Conservation (phyloP, 2,113 vertebrate genomes). For the Nothoprocta pentlandii region DNA sequence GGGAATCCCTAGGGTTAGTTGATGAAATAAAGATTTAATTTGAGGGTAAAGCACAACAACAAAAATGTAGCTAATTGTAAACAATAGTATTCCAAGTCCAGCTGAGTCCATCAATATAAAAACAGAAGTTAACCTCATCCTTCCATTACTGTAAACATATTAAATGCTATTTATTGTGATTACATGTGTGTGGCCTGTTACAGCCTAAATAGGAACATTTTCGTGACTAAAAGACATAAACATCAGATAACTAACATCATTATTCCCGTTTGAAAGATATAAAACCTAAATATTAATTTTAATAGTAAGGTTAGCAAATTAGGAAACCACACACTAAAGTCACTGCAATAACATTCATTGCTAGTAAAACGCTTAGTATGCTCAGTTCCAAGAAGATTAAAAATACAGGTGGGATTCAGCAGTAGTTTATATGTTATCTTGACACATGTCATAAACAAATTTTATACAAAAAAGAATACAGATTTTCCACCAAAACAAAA, state of each 20-base stretch:
- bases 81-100: slow-evolving; percentile 83
- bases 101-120: slow-evolving; percentile 86
- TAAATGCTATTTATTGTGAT: slow-evolving; percentile 91
- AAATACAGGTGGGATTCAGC: slow-evolving; percentile 78
- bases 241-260: slow-evolving; percentile 80
- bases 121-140: slow-evolving; percentile 85
- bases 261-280: slow-evolving; percentile 77
- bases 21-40: slow-evolving; percentile 86
- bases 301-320: slow-evolving; percentile 80
- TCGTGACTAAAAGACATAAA: slow-evolving; percentile 87
- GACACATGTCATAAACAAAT: slow-evolving; percentile 78
- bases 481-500: slow-evolving; percentile 34
- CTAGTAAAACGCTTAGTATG: slow-evolving; percentile 25
- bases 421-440: slow-evolving; percentile 60
- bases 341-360: slow-evolving; percentile 29
- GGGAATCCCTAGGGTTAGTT: slow-evolving; percentile 82
- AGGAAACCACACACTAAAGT: slow-evolving; percentile 62
- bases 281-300: slow-evolving; percentile 88
- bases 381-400: slow-evolving; percentile 60
- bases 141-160: slow-evolving; percentile 92
- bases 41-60: slow-evolving; percentile 84
- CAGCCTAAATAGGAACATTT: slow-evolving; percentile 84
- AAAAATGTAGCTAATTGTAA: slow-evolving; percentile 86
- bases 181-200: slow-evolving; percentile 84
- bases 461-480: slow-evolving; percentile 49